A percentile compares a stretch with the other conserved stretches of the same genome.
Evolutionary conservation across 2,113 vertebrate species (phyloP).

Genomic region (Tauraco erythrolophus): DNA sequence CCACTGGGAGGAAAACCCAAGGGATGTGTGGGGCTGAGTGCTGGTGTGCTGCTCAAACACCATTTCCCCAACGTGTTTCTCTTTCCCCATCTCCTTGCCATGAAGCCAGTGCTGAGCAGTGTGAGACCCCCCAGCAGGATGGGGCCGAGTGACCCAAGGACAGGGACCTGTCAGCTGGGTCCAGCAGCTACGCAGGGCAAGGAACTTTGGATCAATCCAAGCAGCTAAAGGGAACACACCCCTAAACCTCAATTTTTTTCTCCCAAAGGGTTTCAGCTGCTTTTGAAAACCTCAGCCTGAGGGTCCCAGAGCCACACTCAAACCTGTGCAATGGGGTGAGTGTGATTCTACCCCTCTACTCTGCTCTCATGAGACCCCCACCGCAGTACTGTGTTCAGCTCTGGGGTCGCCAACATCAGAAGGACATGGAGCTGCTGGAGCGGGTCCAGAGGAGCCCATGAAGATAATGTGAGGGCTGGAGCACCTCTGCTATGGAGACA

Average conservation of each 20-base stretch:
- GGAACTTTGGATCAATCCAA: background rate
- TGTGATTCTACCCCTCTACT: no score
- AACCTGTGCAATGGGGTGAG: background rate
- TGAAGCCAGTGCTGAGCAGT: background rate
- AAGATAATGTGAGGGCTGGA: no score
- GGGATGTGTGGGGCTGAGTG: background rate
- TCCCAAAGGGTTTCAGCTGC: background rate
- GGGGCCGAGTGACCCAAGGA: background rate
- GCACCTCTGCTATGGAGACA: no score
- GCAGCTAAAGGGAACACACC: background rate
- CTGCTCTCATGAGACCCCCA: no score
- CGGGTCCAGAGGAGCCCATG: no score
- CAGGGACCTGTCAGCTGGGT: background rate
- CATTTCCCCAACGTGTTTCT: accelerated
- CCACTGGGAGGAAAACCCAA: background rate
- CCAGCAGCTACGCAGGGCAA: background rate
- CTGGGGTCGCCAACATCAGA: no score
- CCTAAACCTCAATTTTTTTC: background rate
- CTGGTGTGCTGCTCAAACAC: background rate
- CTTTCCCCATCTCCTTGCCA: background rate
- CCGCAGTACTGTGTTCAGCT: no score
- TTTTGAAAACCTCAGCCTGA: background rate
- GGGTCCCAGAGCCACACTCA: background rate
- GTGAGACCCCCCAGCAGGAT: accelerated
- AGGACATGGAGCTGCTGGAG: no score